Evolutionary conservation across 2,113 vertebrate species (phyloP).

Genomic region (Peromyscus californicus): DNA sequence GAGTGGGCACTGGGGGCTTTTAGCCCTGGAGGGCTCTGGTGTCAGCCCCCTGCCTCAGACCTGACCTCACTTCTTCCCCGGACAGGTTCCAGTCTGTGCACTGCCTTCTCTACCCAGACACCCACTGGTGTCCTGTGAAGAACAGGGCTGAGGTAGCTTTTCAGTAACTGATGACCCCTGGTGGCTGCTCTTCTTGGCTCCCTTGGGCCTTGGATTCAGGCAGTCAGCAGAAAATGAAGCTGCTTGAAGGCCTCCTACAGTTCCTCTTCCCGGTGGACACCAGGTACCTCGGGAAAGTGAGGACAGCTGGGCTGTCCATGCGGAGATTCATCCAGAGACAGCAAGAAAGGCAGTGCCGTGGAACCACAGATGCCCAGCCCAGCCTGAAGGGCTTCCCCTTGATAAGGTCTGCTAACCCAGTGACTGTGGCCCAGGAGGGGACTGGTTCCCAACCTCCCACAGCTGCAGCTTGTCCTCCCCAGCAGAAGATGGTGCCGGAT

Average conservation of each 20-base stretch:
- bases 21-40: not conserved
- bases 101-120: slow-evolving; percentile 96
- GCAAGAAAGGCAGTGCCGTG: not conserved
- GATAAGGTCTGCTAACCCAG: not conserved
- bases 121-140: slow-evolving; percentile 92
- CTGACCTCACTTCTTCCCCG: not conserved
- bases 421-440: not conserved
- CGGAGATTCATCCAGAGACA: not conserved
- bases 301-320: fast-evolving
- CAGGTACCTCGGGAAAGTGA: not conserved
- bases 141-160: slow-evolving; percentile 57
- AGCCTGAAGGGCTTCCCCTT: not conserved
- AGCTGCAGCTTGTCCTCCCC: not conserved
- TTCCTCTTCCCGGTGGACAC: not conserved
- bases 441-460: too few species aligned
- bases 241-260: not conserved
- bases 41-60: too few species aligned
- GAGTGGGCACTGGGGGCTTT: not conserved
- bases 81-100: slow-evolving; percentile 96
- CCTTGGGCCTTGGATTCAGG: fast-evolving
- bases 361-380: not conserved
- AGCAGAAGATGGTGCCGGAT: not conserved
- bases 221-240: not conserved
- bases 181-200: not conserved
- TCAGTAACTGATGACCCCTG: not conserved